These are phyloP conservation scores for Mermis nigrescens DNA, from an alignment of 2,888 invertebrate species.

Conservation along the genomic window DNA sequence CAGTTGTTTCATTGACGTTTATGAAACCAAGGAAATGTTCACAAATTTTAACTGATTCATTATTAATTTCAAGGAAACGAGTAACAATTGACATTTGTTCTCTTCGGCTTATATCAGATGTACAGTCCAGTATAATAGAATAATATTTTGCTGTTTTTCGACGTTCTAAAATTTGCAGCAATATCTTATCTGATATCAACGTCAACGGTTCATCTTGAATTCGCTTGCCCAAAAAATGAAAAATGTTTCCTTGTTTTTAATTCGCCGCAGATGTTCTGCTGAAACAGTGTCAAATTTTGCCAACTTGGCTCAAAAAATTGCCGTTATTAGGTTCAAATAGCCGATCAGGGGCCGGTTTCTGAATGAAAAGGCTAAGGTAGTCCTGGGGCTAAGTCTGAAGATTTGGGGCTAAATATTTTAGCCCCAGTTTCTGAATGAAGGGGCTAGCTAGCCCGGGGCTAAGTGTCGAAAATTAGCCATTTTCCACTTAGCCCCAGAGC, in stretches of 20 bases:
- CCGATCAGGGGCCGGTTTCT: too few relatives aligned
- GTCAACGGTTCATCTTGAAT: not conserved
- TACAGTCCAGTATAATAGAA: not conserved
- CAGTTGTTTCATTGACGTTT: not conserved
- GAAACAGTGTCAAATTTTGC: not conserved
- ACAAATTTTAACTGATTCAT: not conserved
- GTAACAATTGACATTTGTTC: not conserved
- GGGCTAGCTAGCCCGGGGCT: too few relatives aligned
- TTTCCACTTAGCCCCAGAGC: too few relatives aligned
- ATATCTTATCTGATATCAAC: not conserved
- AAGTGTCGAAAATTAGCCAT: too few relatives aligned
- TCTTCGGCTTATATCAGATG: not conserved
- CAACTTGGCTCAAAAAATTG: not conserved
- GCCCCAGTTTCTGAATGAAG: too few relatives aligned
- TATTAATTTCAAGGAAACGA: not conserved
- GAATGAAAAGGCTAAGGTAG: too few relatives aligned
- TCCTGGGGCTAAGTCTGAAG: too few relatives aligned
- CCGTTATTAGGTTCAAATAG: not conserved
- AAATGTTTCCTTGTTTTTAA: not conserved
- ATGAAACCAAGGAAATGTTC: constrained; percentile 6
- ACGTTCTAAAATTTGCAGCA: not conserved
- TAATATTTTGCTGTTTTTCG: not conserved
- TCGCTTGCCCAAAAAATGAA: not conserved
- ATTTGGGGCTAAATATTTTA: too few relatives aligned
- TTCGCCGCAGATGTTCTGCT: not conserved